A percentile compares a stretch with the other conserved stretches of the same genome.
Conservation (phyloP, 2,888 invertebrate genomes). For the Temnothorax rugatulus region DNA sequence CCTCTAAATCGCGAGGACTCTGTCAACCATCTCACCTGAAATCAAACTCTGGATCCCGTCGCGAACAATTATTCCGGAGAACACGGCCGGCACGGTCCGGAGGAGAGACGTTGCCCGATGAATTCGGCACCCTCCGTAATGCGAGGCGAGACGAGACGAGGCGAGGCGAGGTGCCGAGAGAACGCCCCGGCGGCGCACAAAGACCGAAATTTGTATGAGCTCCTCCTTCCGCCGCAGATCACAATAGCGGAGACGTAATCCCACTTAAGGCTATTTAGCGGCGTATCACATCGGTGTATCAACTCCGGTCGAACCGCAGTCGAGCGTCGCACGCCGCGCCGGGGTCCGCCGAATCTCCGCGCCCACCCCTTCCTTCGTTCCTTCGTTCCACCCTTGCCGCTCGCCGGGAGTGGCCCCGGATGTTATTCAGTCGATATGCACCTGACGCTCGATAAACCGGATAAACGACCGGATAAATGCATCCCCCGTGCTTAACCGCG, state of each 20-base stretch:
- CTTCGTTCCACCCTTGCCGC: conserved; percentile 8
- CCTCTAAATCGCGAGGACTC: not conserved
- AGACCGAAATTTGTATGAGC: conserved; percentile 59
- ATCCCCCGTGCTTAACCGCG: conserved; percentile 69
- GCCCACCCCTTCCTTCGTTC: conserved; percentile 14
- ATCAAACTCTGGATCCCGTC: not conserved
- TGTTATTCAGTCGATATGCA: conserved; percentile 80
- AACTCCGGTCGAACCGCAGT: conserved; percentile 70
- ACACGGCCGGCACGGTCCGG: conserved; percentile 17
- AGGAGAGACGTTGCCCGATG: not conserved
- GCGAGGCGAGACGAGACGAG: conserved; percentile 21
- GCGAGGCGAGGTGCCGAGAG: conserved; percentile 11
- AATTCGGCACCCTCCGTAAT: conserved; percentile 25
- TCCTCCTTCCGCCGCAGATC: conserved; percentile 6
- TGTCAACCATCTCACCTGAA: not conserved
- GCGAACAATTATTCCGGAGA: conserved; percentile 36
- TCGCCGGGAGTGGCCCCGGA: conserved; percentile 37
- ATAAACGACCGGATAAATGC: conserved; percentile 76
- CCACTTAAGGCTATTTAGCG: conserved; percentile 79
- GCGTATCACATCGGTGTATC: conserved; percentile 74
- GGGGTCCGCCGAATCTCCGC: conserved; percentile 42
- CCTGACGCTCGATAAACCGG: conserved; percentile 76
- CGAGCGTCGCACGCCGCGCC: conserved; percentile 57
- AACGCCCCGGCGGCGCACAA: conserved; percentile 52
- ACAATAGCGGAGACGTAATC: conserved; percentile 73